These are phyloP conservation scores for Aphrophora alni DNA, from an alignment of 2,888 invertebrate genomes.

Conservation along the genomic window DNA sequence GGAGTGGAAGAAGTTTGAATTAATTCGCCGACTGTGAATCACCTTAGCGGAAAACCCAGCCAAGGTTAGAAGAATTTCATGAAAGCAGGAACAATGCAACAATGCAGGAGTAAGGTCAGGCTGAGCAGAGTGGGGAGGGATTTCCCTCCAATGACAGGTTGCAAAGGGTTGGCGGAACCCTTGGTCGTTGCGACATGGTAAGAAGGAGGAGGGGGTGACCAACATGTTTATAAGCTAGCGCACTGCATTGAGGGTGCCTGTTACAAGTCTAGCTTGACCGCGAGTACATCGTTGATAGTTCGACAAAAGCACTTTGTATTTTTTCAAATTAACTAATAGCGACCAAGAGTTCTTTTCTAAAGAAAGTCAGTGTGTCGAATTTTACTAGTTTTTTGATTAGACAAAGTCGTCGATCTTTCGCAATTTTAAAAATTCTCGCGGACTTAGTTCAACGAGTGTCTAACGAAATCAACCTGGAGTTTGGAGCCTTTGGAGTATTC, in stretches of 20 bases:
- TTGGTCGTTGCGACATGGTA: neutral
- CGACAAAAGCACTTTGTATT: constrained; percentile 32
- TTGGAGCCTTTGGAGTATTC: constrained; percentile 52
- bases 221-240: constrained; percentile 35
- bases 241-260: constrained; percentile 13
- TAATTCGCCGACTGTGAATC: constrained; percentile 11
- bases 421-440: constrained; percentile 14
- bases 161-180: constrained; percentile 7
- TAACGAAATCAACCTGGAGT: constrained; percentile 48
- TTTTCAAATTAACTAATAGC: constrained; percentile 34
- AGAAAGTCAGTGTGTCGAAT: constrained; percentile 36
- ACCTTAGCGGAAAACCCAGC: constrained; percentile 31
- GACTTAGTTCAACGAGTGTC: constrained; percentile 14
- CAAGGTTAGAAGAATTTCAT: constrained; percentile 23
- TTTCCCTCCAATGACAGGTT: too few relatives aligned
- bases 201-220: constrained; percentile 41
- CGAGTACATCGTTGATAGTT: constrained; percentile 19
- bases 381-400: constrained; percentile 18
- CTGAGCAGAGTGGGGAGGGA: constrained; percentile 30
- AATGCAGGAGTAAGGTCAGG: constrained; percentile 36
- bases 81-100: constrained; percentile 20
- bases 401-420: constrained; percentile 34
- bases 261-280: constrained; percentile 22
- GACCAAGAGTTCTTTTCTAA: constrained; percentile 27
- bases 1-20: neutral